Evolutionary conservation across 2,888 invertebrate genomes (phyloP), one percentile per base, ranked within the genome.

Genomic region (Ectemnius cavifrons): DNA sequence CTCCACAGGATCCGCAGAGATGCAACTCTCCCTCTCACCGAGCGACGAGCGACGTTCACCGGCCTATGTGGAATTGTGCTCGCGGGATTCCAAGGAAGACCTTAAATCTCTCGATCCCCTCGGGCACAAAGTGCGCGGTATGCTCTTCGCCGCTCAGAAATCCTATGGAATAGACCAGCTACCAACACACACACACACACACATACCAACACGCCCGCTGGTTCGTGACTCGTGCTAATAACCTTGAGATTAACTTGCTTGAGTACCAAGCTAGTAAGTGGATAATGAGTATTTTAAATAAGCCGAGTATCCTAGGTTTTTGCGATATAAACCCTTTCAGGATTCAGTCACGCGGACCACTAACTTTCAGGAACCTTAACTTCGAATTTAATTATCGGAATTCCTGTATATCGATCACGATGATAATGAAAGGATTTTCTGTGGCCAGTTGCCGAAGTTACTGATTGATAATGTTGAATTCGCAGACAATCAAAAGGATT

Each of bases 101-200:
- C 70, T 78, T 81, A 81, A 78, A 81, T 81, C 78, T 78, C 64
- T 49, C 37, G 37, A 37, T 37, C 37, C 37, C 68, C 71, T 81
- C 68, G 76, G 67, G 28, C 73, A 78, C 76, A 78, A 81, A 81
- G 78, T 65, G 60, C 57, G 62, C 37, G 37, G 37, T 4, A 11
- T 23, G 23, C 23, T 23, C 67, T 66, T 74, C 81, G 74, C 76
- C 2, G 76, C 64, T 45, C 14, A 57, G 57, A 73, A 76, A 78
- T 81, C 16, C 66, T 73, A 70, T 76, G 61, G 67, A 72, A 49
- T 66, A 72, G 58, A 37, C 59, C 28, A 46, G 57, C 60, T 63
- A 18, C 61, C 56, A 23, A 18, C 63, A 67, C 62, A 59, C 23
- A 23, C 63, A 67, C 62, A 59, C 23, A 23, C 23, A 23, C 2